Conservation (phyloP, 1,140 invertebrate species). For the Bombus pyrosoma region DNA sequence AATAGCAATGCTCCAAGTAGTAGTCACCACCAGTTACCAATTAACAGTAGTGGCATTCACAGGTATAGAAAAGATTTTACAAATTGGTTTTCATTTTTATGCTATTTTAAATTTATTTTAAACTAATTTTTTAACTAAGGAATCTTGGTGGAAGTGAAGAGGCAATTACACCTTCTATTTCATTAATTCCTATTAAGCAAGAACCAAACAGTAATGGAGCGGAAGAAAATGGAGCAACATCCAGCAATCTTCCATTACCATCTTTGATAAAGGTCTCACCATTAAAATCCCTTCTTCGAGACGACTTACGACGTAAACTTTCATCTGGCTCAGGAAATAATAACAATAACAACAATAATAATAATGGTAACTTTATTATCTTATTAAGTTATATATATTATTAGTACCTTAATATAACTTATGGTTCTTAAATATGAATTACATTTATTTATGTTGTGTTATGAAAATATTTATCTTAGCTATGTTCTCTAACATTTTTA, state of each 20-base stretch:
- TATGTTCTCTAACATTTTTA: neutral
- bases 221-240: conserved; percentile 83
- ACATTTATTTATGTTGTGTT: neutral
- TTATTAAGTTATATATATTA: neutral
- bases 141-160: conserved; percentile 72
- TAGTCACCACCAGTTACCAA: conserved; percentile 82
- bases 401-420: neutral
- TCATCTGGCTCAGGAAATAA: conserved; percentile 83
- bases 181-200: conserved; percentile 93
- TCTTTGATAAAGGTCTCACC: conserved; percentile 90
- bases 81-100: neutral
- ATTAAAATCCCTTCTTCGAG: conserved; percentile 90
- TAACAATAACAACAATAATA: conserved; percentile 77
- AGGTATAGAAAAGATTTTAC: conserved; percentile 69
- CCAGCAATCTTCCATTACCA: conserved; percentile 85
- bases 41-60: conserved; percentile 74
- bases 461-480: neutral
- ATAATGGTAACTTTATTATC: conserved; percentile 71
- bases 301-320: conserved; percentile 90
- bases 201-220: conserved; percentile 84
- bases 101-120: neutral
- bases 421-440: neutral
- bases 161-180: conserved; percentile 90
- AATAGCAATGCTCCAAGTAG: conserved; percentile 88
- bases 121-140: conserved; percentile 50